Base-by-base conservation (phyloP, 92 coral and sea anemone species). In the Epizoanthus rinbou region DNA sequence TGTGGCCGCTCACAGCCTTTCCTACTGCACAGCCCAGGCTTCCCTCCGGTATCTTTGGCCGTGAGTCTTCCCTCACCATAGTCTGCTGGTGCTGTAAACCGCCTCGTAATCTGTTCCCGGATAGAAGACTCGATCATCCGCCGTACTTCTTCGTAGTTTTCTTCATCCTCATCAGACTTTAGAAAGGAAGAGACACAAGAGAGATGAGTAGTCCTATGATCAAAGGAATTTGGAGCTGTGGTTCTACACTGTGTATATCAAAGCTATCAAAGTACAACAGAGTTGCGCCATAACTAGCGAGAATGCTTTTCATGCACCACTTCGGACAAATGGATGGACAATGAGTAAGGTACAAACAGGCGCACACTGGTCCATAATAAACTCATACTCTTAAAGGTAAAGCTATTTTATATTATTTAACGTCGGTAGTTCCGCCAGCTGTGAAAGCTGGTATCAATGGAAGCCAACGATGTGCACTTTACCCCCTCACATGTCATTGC, bases 161-260 rank as follows among this genome's bases (percentile, higher is more conserved):
- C 91, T 58, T 91, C 98, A 31, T 90, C 90, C 66, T 93, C 98
- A 60, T 93, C 98, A 57, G 98, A 93, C 98, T 93, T 54, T 22
- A 80, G 75, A 57, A 31, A 79, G 52, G 25, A 50, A 53, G 9
- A 64, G 41, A 24, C 5, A 10, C 53, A 17, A 64, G 17, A 66
- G 47, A 50, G 54, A 9, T 50, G 16, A 50, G 14, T 10, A 47
- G 15, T 8, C 11, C 54, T 37, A 22, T 39, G 50, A 71, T 71
- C 16, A 22, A 71, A 71, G 50, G 5, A 7, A 70, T 18, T n/a
- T 3, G 21, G 43, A 69, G 28, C 2, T 17, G 6, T 71, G 19
- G 15, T n/a, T 8, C 56, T 18, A 17, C 52, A 69, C 2, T 41
- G 18, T 16, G 39, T 21, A 28, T 35, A 28, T 68, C 25, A 0